A percentile compares a stretch with the other conserved stretches of the same genome.
Conservation (phyloP, 2,113 vertebrate species). For the Pangasianodon hypophthalmus region DNA sequence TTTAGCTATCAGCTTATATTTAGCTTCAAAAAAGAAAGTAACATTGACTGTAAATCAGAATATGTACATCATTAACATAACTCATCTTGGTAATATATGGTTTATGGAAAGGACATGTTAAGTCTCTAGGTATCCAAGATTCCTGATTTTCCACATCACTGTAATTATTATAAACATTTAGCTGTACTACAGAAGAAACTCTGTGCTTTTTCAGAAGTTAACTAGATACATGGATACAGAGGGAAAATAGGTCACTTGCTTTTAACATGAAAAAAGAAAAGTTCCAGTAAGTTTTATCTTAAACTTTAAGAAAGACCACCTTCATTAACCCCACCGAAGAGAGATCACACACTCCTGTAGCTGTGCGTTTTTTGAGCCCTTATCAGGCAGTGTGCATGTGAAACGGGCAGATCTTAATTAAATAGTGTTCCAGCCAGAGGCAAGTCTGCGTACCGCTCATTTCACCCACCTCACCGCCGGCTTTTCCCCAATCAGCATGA, state of each 20-base stretch:
- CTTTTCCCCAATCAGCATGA: conserved; percentile 42
- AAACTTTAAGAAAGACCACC: conserved; percentile 48
- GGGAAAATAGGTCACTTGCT: conserved; percentile 47
- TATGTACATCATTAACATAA: neutral
- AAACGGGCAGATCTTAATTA: conserved; percentile 57
- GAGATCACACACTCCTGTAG: conserved; percentile 46
- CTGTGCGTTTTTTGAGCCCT: conserved; percentile 37
- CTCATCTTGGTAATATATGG: neutral
- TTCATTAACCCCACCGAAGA: conserved; percentile 53
- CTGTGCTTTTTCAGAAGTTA: neutral
- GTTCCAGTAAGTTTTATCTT: conserved; percentile 49
- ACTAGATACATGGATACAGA: neutral
- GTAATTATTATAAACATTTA: neutral
- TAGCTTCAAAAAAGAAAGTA: neutral
- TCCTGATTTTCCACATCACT: neutral
- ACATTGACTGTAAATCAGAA: neutral
- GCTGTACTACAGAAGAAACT: neutral
- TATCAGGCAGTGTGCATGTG: conserved; percentile 50
- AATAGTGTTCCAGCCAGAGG: conserved; percentile 52
- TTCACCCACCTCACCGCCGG: conserved; percentile 44
- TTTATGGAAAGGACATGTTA: neutral
- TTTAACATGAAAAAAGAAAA: conserved; percentile 33
- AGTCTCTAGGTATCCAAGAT: neutral
- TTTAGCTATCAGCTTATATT: neutral
- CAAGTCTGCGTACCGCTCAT: conserved; percentile 5